Conservation (phyloP, 2,113 vertebrate species). For the Zosterops pallidus region DNA sequence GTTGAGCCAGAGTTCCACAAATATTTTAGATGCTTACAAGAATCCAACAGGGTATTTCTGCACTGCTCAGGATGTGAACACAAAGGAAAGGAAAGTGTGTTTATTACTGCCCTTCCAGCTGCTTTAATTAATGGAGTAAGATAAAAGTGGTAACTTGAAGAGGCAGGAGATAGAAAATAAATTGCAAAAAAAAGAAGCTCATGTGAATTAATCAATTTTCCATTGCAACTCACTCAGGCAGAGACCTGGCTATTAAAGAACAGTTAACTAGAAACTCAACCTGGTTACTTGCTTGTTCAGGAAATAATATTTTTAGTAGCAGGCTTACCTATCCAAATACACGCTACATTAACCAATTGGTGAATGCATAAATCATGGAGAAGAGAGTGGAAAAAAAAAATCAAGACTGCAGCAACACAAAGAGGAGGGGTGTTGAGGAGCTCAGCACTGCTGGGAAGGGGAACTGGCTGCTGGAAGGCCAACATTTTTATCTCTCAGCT, state of each 20-base stretch:
- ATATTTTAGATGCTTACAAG: slow-evolving; percentile 26
- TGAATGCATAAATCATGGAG: not conserved
- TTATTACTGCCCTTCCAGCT: slow-evolving; percentile 18
- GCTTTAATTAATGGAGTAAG: slow-evolving; percentile 1
- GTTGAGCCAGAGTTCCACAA: not conserved
- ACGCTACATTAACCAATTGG: not conserved
- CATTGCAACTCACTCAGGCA: not conserved
- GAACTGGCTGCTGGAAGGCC: not conserved
- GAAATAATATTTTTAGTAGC: not conserved
- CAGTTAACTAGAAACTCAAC: not conserved
- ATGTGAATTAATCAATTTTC: not conserved
- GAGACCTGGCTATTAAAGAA: not conserved
- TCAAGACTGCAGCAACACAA: not conserved
- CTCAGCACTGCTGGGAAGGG: not conserved
- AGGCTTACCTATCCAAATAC: not conserved
- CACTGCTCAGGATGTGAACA: not conserved
- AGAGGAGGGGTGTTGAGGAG: not conserved
- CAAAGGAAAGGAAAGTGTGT: slow-evolving; percentile 29
- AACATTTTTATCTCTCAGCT: not conserved
- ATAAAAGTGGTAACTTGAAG: not conserved
- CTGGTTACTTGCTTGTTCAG: not conserved
- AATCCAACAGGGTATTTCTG: slow-evolving; percentile 5
- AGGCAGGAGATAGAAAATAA: not conserved
- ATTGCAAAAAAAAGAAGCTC: not conserved
- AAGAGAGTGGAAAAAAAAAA: not conserved